These are phyloP conservation scores for Zaprionus ghesquierei DNA, from an alignment of 1,140 invertebrate genomes.

Conservation along the genomic window DNA sequence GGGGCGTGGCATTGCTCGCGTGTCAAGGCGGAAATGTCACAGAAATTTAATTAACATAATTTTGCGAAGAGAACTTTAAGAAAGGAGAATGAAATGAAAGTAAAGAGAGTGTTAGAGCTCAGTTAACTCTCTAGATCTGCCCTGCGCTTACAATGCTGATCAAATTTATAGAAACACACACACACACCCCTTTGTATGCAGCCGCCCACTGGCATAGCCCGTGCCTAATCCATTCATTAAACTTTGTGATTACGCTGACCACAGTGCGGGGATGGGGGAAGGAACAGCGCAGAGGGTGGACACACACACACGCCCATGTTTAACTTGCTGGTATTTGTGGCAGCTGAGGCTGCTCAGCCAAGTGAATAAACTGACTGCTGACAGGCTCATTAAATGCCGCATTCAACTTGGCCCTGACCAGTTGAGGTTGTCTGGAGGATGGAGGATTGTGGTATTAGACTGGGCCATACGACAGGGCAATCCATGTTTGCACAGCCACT, in stretches of 20 bases:
- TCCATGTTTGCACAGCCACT: not conserved
- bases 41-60: conserved; percentile 66
- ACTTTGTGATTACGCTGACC: conserved; percentile 76
- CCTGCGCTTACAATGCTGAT: not conserved
- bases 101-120: not conserved
- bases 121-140: not conserved
- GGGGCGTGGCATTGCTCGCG: conserved; percentile 47
- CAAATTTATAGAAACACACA: not conserved
- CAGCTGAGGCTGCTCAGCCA: conserved; percentile 22
- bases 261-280: conserved; percentile 8
- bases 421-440: not conserved
- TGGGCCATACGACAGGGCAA: not conserved
- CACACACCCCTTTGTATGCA: conserved; percentile 13
- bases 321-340: not conserved
- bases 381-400: conserved; percentile 73
- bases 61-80: not conserved
- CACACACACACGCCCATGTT: conserved; percentile 13
- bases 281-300: not conserved
- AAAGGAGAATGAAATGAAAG: not conserved
- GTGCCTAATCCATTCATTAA: conserved; percentile 73
- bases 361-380: conserved; percentile 61
- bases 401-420: conserved; percentile 53
- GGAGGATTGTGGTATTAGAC: not conserved
- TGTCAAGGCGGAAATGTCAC: conserved; percentile 47
- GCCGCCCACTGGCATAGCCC: not conserved